A percentile compares a stretch with the other conserved stretches of the same genome.
phyloP scores from a whole-genome alignment of 2,113 vertebrate species.

The pig (Sus scrofa) region DNA sequence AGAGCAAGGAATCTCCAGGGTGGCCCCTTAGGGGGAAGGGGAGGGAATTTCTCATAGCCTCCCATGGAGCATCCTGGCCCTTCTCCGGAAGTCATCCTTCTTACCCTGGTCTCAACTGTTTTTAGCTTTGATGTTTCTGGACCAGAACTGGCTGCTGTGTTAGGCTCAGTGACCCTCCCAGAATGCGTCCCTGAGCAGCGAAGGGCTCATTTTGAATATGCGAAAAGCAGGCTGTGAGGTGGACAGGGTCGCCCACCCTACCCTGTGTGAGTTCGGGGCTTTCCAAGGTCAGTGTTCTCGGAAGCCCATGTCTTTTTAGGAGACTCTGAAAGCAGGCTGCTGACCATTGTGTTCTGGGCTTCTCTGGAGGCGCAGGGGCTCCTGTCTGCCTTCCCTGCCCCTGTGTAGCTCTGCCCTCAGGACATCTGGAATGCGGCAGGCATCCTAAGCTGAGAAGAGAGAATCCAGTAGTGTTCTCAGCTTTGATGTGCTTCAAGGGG shows the following conservation, averaged over 20 bases:
- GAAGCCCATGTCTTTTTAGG: not conserved
- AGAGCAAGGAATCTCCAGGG: not conserved
- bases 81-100: not conserved
- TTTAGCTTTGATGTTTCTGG: not conserved
- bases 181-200: not conserved
- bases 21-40: not conserved
- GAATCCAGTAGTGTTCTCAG: not conserved
- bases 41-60: not conserved
- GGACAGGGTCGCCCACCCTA: not conserved
- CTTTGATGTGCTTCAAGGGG: not conserved
- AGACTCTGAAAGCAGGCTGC: not conserved
- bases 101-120: not conserved
- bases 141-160: not conserved
- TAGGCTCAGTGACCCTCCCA: not conserved
- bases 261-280: not conserved
- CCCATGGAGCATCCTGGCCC: not conserved
- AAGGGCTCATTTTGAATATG: not conserved
- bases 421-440: not conserved
- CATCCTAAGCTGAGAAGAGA: not conserved
- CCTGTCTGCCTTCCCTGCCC: not conserved
- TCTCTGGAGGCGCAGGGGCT: not conserved
- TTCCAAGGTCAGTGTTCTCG: not conserved
- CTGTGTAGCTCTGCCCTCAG: not conserved
- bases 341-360: not conserved
- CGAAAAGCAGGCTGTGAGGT: not conserved